Evolutionary conservation across 1,140 invertebrate genomes (phyloP).

Genomic region (Gonioctena quinquepunctata): DNA sequence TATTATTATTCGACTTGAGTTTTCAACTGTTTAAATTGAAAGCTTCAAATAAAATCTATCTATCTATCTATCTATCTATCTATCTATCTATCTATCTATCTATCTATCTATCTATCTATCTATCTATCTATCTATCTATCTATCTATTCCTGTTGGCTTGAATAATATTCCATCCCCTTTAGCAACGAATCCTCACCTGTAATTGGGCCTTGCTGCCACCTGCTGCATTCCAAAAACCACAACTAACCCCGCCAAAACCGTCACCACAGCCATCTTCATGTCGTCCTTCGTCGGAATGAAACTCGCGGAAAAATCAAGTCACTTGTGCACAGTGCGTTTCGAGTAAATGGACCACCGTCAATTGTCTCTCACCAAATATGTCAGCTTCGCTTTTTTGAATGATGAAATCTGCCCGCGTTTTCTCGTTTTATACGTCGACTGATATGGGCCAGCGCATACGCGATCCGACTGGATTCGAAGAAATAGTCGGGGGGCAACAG

Average conservation of each 20-base stretch:
- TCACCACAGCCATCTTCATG: background rate
- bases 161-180: no score
- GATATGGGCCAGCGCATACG: background rate
- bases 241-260: background rate
- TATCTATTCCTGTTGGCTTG: no score
- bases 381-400: background rate
- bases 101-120: no score
- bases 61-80: no score
- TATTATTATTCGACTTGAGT: no score
- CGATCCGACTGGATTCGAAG: no score
- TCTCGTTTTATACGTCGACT: background rate
- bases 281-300: no score
- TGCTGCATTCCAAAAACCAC: background rate
- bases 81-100: no score
- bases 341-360: background rate
- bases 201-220: background rate
- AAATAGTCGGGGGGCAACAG: background rate
- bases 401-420: background rate
- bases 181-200: no score
- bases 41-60: no score
- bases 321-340: background rate
- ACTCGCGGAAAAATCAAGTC: background rate
- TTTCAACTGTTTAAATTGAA: no score
- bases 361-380: background rate
- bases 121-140: no score